These are phyloP conservation scores for Pyrgus malvae DNA, from an alignment of 2,888 invertebrate species.

Conservation along the genomic window DNA sequence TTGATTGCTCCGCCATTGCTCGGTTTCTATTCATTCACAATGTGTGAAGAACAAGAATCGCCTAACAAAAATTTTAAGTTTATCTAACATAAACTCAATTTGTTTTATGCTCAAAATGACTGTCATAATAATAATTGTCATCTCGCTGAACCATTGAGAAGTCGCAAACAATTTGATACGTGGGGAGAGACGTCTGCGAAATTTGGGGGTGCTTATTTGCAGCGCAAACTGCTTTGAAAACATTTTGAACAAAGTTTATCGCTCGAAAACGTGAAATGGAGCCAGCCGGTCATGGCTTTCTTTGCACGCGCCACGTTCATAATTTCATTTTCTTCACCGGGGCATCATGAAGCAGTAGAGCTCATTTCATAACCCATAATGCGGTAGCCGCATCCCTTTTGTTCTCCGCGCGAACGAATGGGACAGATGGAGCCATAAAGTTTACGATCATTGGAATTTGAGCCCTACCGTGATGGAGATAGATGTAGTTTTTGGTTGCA, in stretches of 20 bases:
- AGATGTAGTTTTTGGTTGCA: constrained; percentile 56
- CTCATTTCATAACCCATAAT: constrained; percentile 79
- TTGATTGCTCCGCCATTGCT: neutral
- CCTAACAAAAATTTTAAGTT: no score
- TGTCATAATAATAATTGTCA: constrained; percentile 11
- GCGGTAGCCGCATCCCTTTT: constrained; percentile 55
- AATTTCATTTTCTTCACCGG: constrained; percentile 73
- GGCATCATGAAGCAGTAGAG: constrained; percentile 69
- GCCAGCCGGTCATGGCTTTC: constrained; percentile 65
- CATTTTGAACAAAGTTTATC: constrained; percentile 22
- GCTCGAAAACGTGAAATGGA: constrained; percentile 29
- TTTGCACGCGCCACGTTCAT: constrained; percentile 65
- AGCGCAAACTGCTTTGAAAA: constrained; percentile 19
- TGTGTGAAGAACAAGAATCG: no score
- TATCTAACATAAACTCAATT: no score
- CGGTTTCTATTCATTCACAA: neutral
- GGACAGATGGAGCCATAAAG: constrained; percentile 50
- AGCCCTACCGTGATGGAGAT: constrained; percentile 50
- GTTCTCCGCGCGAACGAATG: constrained; percentile 41
- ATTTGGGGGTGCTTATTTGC: constrained; percentile 11
- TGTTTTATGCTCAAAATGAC: constrained; percentile 12
- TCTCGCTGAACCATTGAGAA: constrained; percentile 20
- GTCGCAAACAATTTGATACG: constrained; percentile 18
- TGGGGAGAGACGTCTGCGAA: constrained; percentile 14
- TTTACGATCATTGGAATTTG: constrained; percentile 52